Evolutionary conservation across 2,797 vertebrate species (phyloP).

Genomic region (Tokudaia tokunoshimensis): DNA sequence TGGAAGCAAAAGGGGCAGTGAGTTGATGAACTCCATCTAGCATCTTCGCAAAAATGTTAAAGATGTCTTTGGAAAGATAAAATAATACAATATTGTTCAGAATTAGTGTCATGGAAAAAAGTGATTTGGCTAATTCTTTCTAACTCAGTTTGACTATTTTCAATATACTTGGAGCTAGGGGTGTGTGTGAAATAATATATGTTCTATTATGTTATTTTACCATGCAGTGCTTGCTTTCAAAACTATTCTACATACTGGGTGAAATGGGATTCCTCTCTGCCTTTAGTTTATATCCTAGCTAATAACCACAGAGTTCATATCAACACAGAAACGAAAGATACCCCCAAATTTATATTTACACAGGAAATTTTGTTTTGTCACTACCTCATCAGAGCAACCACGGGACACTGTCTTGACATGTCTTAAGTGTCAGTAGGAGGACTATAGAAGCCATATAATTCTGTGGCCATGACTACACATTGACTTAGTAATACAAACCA

Average conservation of each 20-base stretch:
- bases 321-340: neutral
- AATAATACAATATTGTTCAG: neutral
- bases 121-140: neutral
- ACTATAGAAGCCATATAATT: neutral
- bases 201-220: neutral
- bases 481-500: constrained; percentile 11
- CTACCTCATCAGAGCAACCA: neutral
- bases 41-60: neutral
- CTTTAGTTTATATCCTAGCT: neutral
- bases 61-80: neutral
- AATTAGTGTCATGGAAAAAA: neutral
- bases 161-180: constrained; percentile 18
- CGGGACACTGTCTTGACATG: neutral
- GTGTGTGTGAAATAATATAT: neutral
- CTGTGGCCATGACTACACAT: neutral
- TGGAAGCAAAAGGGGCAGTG: neutral
- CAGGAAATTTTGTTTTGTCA: neutral
- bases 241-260: neutral
- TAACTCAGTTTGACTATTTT: neutral
- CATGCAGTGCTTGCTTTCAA: neutral
- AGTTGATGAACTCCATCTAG: neutral
- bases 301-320: neutral
- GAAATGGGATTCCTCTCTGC: neutral
- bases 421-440: constrained; percentile 9
- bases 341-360: neutral